A percentile compares a stretch with the other conserved stretches of the same genome.
Evolutionary conservation across 2,888 invertebrate genomes (phyloP).

Genomic region (Spodoptera exigua): DNA sequence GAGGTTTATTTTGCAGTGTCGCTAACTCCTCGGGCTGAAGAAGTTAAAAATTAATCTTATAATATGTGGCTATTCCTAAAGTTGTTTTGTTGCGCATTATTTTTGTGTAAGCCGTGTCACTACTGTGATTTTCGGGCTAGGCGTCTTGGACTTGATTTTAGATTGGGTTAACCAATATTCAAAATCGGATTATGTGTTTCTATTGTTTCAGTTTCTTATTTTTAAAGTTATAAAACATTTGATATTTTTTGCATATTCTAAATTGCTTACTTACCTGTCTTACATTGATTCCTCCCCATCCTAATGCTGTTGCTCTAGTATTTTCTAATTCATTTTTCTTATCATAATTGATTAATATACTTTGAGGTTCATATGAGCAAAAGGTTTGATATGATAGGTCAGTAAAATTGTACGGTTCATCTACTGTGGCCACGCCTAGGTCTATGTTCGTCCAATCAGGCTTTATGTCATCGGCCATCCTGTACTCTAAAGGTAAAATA

Average conservation of each 20-base stretch:
- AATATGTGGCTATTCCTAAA: too few relatives aligned
- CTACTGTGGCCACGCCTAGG: constrained; percentile 51
- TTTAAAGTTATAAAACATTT: too few relatives aligned
- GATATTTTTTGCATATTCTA: too few relatives aligned
- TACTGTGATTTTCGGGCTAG: too few relatives aligned
- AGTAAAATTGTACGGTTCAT: constrained; percentile 45
- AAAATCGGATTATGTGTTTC: too few relatives aligned
- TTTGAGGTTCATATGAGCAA: constrained; percentile 46
- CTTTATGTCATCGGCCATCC: constrained; percentile 7
- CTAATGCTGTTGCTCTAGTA: constrained; percentile 18
- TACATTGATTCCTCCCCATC: constrained; percentile 18
- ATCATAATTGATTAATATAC: constrained; percentile 40
- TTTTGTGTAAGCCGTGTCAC: too few relatives aligned
- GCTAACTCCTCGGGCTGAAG: background rate
- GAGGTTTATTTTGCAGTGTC: background rate
- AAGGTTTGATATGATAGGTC: constrained; percentile 37
- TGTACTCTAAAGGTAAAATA: constrained; percentile 33
- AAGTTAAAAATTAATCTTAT: background rate
- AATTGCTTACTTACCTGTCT: constrained; percentile 26
- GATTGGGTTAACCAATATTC: too few relatives aligned
- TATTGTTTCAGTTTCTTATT: too few relatives aligned
- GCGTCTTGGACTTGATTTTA: too few relatives aligned
- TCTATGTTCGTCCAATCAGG: constrained; percentile 36
- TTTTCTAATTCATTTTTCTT: constrained; percentile 2
- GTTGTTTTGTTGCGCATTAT: too few relatives aligned